Conservation (phyloP, 2,888 invertebrate genomes). For the Catocala fraxini region DNA sequence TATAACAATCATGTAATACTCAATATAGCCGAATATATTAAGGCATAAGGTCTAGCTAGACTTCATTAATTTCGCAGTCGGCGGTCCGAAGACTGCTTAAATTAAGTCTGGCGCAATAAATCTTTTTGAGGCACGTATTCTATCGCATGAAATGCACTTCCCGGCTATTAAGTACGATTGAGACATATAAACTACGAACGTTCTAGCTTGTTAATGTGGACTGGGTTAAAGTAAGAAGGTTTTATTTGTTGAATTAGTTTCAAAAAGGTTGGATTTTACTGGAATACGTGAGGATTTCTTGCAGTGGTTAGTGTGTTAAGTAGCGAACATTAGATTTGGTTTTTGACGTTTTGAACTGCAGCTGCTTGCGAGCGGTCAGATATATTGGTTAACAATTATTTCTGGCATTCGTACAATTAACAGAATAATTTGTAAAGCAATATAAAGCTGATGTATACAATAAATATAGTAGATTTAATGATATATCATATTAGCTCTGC, state of each 20-base stretch:
- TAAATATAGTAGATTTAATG: too few species aligned
- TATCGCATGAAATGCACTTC: constrained; percentile 71
- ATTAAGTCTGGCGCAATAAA: constrained; percentile 68
- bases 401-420: too few species aligned
- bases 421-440: too few species aligned
- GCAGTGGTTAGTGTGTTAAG: too few species aligned
- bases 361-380: too few species aligned
- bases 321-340: too few species aligned
- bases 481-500: too few species aligned
- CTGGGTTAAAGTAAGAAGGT: constrained; percentile 9
- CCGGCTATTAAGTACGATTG: constrained; percentile 61
- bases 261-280: neutral
- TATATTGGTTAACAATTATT: too few species aligned
- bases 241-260: constrained; percentile 6
- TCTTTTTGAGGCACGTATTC: constrained; percentile 72
- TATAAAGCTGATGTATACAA: too few species aligned
- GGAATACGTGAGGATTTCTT: too few species aligned
- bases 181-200: constrained; percentile 43
- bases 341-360: too few species aligned
- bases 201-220: constrained; percentile 46
- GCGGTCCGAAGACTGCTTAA: constrained; percentile 62
- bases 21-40: constrained; percentile 31
- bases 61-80: constrained; percentile 61
- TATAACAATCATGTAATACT: too few species aligned
- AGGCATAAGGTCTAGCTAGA: constrained; percentile 42